These are phyloP conservation scores for Deroplatys truncata DNA, from an alignment of 2,888 invertebrate genomes.

Conservation along the genomic window DNA sequence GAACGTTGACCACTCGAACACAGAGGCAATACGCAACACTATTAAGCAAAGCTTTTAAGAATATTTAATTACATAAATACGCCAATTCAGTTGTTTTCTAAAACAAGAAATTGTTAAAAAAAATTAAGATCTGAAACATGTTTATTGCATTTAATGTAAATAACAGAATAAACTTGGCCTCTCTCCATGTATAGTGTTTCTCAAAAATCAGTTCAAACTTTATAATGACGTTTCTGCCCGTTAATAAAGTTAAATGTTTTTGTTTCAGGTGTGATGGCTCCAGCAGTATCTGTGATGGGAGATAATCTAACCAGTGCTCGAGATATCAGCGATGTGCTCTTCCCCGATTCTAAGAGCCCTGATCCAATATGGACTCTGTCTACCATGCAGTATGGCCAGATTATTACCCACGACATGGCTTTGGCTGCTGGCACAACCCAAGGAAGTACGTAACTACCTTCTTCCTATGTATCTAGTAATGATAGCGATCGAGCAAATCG, in stretches of 20 bases:
- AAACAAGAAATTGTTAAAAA: background rate
- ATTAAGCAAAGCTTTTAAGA: too few species aligned
- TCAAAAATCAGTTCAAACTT: background rate
- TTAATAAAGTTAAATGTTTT: background rate
- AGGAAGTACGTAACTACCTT: slow-evolving; percentile 59
- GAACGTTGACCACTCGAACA: too few species aligned
- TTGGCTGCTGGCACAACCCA: slow-evolving; percentile 68
- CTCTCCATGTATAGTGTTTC: background rate
- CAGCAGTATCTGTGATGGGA: slow-evolving; percentile 61
- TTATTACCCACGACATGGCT: slow-evolving; percentile 76
- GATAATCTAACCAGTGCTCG: slow-evolving; percentile 65
- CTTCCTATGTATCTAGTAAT: too few species aligned
- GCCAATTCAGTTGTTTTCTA: background rate
- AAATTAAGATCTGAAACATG: background rate
- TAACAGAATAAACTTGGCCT: background rate
- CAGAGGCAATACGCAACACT: too few species aligned
- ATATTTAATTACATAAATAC: background rate
- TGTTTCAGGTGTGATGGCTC: slow-evolving; percentile 58
- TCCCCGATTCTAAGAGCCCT: slow-evolving; percentile 64
- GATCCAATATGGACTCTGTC: slow-evolving; percentile 71
- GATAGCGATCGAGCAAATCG: too few species aligned
- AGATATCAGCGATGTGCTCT: slow-evolving; percentile 63
- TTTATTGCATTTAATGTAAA: background rate
- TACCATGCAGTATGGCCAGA: slow-evolving; percentile 77
- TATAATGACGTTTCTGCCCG: too few species aligned